Base-by-base conservation (phyloP, 2,888 invertebrate genomes). In the Trachelus troglodyta region DNA sequence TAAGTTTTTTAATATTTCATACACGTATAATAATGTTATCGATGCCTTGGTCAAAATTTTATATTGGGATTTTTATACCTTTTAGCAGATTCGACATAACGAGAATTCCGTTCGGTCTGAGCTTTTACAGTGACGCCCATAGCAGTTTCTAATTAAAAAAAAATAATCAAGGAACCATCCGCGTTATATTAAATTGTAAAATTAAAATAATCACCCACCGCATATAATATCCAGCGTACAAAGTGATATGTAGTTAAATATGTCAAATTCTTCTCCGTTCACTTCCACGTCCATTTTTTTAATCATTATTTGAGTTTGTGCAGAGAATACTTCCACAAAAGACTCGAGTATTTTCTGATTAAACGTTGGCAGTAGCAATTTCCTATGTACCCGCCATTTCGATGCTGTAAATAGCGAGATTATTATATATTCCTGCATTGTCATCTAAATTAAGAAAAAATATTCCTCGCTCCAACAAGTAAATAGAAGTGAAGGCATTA, bases 191-290 rank as follows among this genome's bases (percentile, higher is more conserved):
- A 12, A 4, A 4, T 31, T 33, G 3, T 31, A 79, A 30, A 56
- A 35, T 35, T 30, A 30, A n/a, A 73, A 73, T 31, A 35, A 30
- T 15, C 34, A 71, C 82, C 80, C 68, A 86, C 87, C 87, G 73
- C 87, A 87, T 75, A 87, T 82, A 33, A 86, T 87, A 75, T 87
- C 86, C 31, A 87, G 78, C 9, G 87, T 86, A 77, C 87, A 87
- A 30, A 85, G 81, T 1, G 87, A 85, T 12, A 87, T 74, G 35
- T 86, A 87, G 71, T 83, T 40, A 74, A 85, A 84, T 56, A 87
- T 73, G 9, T 87, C 85, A 68, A 88, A 87, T 81, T 86, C 85
- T 12, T 77, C 79, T 15, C 82, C 83, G 31, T 82, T 74, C 68
- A 87, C 34, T 82, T 87, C 84, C 4, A 80, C 77, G 68, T 81